Base-by-base conservation (phyloP, 2,113 vertebrate genomes). In the Cryptomyrus ogoouensis region DNA sequence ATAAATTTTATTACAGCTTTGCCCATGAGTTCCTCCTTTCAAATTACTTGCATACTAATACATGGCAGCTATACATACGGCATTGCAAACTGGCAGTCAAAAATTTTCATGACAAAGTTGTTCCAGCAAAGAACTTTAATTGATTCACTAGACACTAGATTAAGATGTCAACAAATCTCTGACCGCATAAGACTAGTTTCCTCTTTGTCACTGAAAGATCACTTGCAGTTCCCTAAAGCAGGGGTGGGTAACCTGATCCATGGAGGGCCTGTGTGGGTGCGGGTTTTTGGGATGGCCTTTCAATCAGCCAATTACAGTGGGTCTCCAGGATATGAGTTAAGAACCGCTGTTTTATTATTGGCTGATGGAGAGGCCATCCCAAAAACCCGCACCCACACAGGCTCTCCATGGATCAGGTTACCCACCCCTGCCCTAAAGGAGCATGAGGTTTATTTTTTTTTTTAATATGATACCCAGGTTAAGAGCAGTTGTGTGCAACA, bases 1-100 rank as follows among this genome's bases (percentile, higher is more conserved):
- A 96, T 97, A 95, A 96, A 99, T 98, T 99, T 99, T 98, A 98
- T 96, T 98, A 98, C 96, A 97, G 95, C 90, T 93, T 91, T 52
- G 74, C 84, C 92, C 94, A 92, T 94, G 93, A 90, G 3, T 91
- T 91, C 93, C 92, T 94, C 95, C 92, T 93, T 95, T 95, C 47
- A 13, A n/a, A 7, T 24, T 35, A 85, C 70, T 83, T 84, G 90
- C 89, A 90, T 50, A 35, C 5, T 90, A 89, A 91, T 91, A 42
- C 89, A 88, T 89, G 42, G 70, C 50, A 87, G 87, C 42, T 84
- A n/a, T 8, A 90, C 83, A 84, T 77, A 44, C 58, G 77, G 31
- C 39, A 42, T 8, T 80, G 35, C 31, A 85, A 50, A 56, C 44
- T 84, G n/a, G 62, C 77, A 3, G 24, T 47, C 39, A 90, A 24